Evolutionary conservation across 2,797 vertebrate species (phyloP).

Genomic region (Tokudaia tokunoshimensis): DNA sequence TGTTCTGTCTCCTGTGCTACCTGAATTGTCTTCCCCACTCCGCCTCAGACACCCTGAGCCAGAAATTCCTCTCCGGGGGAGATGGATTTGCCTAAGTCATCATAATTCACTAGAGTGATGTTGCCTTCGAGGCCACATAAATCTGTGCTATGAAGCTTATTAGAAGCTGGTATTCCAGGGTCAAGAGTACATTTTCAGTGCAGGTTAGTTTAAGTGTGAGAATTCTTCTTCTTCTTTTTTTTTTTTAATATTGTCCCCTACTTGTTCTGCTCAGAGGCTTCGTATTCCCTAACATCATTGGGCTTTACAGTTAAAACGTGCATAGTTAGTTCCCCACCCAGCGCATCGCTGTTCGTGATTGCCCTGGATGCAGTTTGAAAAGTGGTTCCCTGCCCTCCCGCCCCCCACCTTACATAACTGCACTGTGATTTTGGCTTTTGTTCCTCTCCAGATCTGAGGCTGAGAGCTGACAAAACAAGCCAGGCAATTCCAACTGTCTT

Average conservation of each 20-base stretch:
- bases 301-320: slow-evolving; percentile 9
- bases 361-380: slow-evolving; percentile 19
- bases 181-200: not conserved
- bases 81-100: slow-evolving; percentile 17
- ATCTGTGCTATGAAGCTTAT: slow-evolving; percentile 8
- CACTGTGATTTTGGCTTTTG: slow-evolving; percentile 71
- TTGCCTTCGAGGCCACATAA: slow-evolving; percentile 3
- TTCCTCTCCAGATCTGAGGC: slow-evolving; percentile 60
- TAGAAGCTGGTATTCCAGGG: slow-evolving; percentile 25
- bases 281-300: slow-evolving; percentile 33
- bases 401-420: slow-evolving; percentile 67
- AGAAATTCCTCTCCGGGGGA: not conserved
- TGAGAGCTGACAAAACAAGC: slow-evolving; percentile 67
- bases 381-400: not conserved
- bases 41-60: not conserved
- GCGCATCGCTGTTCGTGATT: not conserved
- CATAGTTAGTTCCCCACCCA: not conserved
- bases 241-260: not conserved
- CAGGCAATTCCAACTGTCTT: slow-evolving; percentile 63
- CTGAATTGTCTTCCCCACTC: slow-evolving; percentile 29
- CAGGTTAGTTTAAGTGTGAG: slow-evolving; percentile 33
- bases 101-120: slow-evolving; percentile 38
- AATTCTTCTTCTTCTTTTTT: not conserved
- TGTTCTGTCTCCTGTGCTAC: slow-evolving; percentile 26
- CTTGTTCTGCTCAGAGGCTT: slow-evolving; percentile 18